Conservation (phyloP, 2,113 vertebrate species). For the Apistogramma diplotaenia region DNA sequence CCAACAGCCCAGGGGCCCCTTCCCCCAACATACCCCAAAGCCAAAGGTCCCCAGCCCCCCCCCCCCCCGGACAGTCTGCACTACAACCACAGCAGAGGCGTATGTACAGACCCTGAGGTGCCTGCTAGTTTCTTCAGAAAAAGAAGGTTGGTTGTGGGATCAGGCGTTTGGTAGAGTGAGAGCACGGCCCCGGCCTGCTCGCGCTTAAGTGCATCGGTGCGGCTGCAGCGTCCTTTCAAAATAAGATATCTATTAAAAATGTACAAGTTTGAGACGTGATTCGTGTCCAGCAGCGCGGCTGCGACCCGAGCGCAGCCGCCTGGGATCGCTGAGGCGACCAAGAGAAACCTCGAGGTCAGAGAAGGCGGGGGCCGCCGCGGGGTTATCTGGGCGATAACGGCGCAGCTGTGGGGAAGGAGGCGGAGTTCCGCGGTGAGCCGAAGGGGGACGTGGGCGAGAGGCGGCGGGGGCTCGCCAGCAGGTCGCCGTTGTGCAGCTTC, state of each 20-base stretch:
- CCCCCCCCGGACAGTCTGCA: too few relatives aligned
- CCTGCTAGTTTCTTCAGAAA: conserved; percentile 58
- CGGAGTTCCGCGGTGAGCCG: conserved; percentile 82
- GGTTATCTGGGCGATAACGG: conserved; percentile 86
- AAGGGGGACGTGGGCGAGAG: conserved; percentile 86
- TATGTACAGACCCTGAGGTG: too few relatives aligned
- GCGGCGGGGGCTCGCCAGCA: conserved; percentile 85
- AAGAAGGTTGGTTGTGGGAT: conserved; percentile 73
- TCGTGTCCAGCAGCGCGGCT: not conserved
- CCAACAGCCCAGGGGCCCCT: too few relatives aligned
- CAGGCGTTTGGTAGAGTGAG: conserved; percentile 26
- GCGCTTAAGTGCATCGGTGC: conserved; percentile 35
- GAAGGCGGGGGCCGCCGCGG: not conserved
- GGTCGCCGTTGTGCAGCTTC: conserved; percentile 94
- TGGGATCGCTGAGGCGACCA: too few relatives aligned
- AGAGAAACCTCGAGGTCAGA: not conserved
- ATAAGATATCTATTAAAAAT: not conserved
- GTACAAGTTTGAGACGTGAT: conserved; percentile 5
- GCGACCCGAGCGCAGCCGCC: not conserved
- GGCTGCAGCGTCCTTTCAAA: conserved; percentile 14
- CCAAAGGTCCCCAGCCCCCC: too few relatives aligned
- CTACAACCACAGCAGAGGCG: too few relatives aligned
- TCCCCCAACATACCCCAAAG: too few relatives aligned
- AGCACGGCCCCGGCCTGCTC: conserved; percentile 23
- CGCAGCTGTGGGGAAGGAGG: conserved; percentile 79